Conservation (phyloP, 2,113 vertebrate genomes). For the Blennius ocellaris region DNA sequence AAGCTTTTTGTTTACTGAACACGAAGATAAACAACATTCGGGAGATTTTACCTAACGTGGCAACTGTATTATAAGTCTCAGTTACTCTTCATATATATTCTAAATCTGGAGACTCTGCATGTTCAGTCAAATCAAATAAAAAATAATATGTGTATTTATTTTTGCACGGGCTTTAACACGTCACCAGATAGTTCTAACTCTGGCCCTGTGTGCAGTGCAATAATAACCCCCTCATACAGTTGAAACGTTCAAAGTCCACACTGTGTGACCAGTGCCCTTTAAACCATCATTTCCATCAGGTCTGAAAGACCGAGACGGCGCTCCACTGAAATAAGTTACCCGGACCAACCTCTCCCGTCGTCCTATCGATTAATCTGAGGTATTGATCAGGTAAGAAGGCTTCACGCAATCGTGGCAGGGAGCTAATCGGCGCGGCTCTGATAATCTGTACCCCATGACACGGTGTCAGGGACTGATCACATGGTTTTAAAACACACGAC, state of each 20-base stretch:
- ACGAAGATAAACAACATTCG: too few relatives aligned
- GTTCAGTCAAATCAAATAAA: too few relatives aligned
- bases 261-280: neutral
- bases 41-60: too few relatives aligned
- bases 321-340: neutral
- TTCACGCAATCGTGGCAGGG: slow-evolving; percentile 15
- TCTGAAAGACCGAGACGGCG: neutral
- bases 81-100: too few relatives aligned
- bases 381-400: too few relatives aligned
- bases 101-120: too few relatives aligned
- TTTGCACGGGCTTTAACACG: slow-evolving; percentile 3
- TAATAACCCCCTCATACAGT: slow-evolving; percentile 41
- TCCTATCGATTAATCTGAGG: too few relatives aligned
- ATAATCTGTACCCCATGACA: slow-evolving; percentile 81
- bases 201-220: slow-evolving; percentile 24
- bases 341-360: neutral
- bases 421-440: slow-evolving; percentile 36
- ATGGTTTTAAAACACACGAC: slow-evolving; percentile 75
- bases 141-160: neutral
- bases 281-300: neutral
- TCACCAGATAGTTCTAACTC: slow-evolving; percentile 11
- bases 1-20: too few relatives aligned
- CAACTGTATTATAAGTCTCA: too few relatives aligned
- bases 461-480: slow-evolving; percentile 79
- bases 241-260: slow-evolving; percentile 66